Percentiles rank a stretch among this genome's conserved stretches.
Conservation (phyloP, 92 coral and sea anemone genomes). For the Scolanthus callimorphus region DNA sequence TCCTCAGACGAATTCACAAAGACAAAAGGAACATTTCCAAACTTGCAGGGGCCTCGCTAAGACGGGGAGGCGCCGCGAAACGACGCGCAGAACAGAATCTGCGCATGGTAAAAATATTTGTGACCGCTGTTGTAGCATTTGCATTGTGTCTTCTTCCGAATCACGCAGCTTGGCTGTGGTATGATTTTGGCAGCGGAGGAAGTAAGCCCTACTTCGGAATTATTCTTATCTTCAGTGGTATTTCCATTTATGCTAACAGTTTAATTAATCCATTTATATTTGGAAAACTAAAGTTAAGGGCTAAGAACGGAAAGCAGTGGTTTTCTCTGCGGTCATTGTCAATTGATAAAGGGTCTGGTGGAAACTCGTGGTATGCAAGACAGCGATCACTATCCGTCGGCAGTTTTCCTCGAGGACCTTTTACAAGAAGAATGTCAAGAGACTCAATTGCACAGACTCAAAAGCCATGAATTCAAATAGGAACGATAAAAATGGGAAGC, state of each 20-base stretch:
- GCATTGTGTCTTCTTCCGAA: conserved; percentile 72
- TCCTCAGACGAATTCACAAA: conserved; percentile 14
- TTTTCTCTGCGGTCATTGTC: conserved; percentile 16
- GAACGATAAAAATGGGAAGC: too few species aligned
- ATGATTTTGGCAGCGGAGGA: conserved; percentile 69
- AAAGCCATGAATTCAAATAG: too few species aligned
- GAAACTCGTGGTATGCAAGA: too few species aligned
- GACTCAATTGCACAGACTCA: too few species aligned
- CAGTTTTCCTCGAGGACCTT: too few species aligned
- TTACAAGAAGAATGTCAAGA: too few species aligned
- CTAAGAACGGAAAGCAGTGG: background rate
- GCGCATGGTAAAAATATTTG: conserved; percentile 64
- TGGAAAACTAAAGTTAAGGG: conserved; percentile 46
- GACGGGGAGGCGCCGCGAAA: conserved; percentile 9
- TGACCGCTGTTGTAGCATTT: conserved; percentile 75
- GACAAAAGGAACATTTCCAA: conserved; percentile 17
- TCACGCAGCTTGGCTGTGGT: conserved; percentile 81
- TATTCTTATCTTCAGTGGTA: conserved; percentile 59
- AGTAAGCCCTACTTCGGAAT: conserved; percentile 40
- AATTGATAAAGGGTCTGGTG: too few species aligned
- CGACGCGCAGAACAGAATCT: conserved; percentile 66
- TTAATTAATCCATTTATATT: conserved; percentile 89
- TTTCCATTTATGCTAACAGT: conserved; percentile 80
- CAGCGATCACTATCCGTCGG: too few species aligned
- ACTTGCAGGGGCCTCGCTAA: conserved; percentile 18